Conservation (phyloP, 2,888 invertebrate species). For the Odontocerum albicorne region DNA sequence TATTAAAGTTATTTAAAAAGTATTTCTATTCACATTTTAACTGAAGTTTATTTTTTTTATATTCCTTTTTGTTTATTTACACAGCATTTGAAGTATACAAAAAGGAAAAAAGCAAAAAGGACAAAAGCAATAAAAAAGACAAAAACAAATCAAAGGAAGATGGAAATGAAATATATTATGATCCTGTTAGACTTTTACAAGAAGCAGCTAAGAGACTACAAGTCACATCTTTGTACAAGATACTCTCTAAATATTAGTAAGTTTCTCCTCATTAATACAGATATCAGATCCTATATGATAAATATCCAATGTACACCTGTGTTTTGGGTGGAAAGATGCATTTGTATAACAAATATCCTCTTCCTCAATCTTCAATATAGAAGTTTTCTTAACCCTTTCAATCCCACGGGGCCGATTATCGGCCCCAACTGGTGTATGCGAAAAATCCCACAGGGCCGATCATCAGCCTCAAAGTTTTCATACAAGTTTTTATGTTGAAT, state of each 20-base stretch:
- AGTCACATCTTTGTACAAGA: conserved; percentile 53
- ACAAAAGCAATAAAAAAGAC: conserved; percentile 38
- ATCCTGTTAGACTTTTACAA: conserved; percentile 60
- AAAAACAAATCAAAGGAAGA: conserved; percentile 41
- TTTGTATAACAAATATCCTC: too few relatives aligned
- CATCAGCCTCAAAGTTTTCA: too few relatives aligned
- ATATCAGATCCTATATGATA: too few relatives aligned
- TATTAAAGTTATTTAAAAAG: not conserved
- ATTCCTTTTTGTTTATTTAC: conserved; percentile 42
- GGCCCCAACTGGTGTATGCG: too few relatives aligned
- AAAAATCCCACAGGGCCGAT: too few relatives aligned
- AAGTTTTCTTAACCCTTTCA: too few relatives aligned
- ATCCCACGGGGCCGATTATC: too few relatives aligned
- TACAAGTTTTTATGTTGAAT: too few relatives aligned
- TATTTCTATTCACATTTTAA: not conserved
- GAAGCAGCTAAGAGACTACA: conserved; percentile 59
- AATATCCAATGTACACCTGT: too few relatives aligned
- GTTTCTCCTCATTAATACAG: too few relatives aligned
- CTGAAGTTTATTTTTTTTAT: not conserved
- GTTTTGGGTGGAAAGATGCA: too few relatives aligned
- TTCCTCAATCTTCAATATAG: too few relatives aligned
- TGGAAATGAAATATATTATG: conserved; percentile 42
- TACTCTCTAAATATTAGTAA: conserved; percentile 55
- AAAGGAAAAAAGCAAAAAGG: conserved; percentile 40
- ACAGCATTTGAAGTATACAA: conserved; percentile 58